Base-by-base conservation (phyloP, 1,140 invertebrate genomes). In the Dendroctonus ponderosae region DNA sequence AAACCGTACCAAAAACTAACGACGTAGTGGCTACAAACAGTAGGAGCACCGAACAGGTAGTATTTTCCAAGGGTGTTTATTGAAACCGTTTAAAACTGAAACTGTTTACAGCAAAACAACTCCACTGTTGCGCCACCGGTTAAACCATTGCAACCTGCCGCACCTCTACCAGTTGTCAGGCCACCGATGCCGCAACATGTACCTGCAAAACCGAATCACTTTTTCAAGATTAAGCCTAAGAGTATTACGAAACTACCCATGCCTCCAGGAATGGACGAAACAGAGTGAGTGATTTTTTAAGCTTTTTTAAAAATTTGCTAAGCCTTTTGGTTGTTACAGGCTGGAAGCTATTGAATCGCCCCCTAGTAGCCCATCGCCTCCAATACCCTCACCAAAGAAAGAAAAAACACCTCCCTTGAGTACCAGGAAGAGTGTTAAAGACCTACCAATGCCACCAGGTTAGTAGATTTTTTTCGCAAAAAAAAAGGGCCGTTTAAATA, bases 361-460 rank as follows among this genome's bases (percentile, higher is more conserved):
- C 0, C 83, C 88, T 0, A 87, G 85, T 75, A 73, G 82, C 5
- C 7, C 38, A 44, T 84, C 84, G 6, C 83, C 85, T 0, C 87
- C 82, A 3, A 81, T 78, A 6, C 79, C 82, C 3, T 79, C 81
- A 65, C 82, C 81, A 0, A 77, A 79, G 7, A 82, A 81, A 62
- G 73, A 79, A 0, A 82, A 82, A 14, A 83, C 80, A 39, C 82
- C 82, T 7, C 76, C 77, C 39, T 15, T 46, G 6, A 62, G 43
- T 58, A 40, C 46, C 37, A 83, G 81, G 72, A 82, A 81, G 68
- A 84, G 90, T 62, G 90, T 94, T 69, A 91, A 91, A 78, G 93
- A 93, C 79, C 79, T 96, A 65, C 93, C 93, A 5, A 91, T 96
- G 89, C 93, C 92, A 56, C 91, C 92, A 72, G 89, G 90, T 89